Evolutionary conservation across 2,797 vertebrate genomes (phyloP).

Genomic region (Cossypha dichroa): DNA sequence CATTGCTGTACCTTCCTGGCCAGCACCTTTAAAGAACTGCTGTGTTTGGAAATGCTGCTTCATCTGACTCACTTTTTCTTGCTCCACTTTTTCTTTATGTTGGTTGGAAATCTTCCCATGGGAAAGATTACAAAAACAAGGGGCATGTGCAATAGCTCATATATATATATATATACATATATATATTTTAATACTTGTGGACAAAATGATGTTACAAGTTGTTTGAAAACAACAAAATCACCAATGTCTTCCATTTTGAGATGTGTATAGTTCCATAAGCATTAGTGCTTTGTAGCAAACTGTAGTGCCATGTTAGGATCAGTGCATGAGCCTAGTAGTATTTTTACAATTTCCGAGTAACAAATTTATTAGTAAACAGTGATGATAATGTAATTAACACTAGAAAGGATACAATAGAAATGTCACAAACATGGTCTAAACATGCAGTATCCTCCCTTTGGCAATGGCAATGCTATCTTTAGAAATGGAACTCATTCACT

Average conservation of each 20-base stretch:
- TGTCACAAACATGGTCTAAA: constrained; percentile 64
- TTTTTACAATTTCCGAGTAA: constrained; percentile 84
- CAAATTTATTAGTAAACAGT: constrained; percentile 74
- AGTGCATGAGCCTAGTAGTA: constrained; percentile 96
- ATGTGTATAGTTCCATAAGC: constrained; percentile 99
- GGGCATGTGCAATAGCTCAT: constrained; percentile 93
- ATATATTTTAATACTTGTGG: constrained; percentile 94
- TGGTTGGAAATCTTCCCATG: constrained; percentile 67
- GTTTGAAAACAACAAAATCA: constrained; percentile 99
- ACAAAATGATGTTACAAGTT: constrained; percentile 98
- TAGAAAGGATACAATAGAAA: constrained; percentile 64
- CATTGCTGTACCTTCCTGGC: neutral
- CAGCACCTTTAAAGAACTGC: neutral
- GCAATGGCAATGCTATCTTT: constrained; percentile 52
- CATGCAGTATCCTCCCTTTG: constrained; percentile 77
- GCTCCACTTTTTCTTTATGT: constrained; percentile 36
- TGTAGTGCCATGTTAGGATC: constrained; percentile 90
- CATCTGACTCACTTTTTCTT: constrained; percentile 11
- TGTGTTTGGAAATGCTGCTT: constrained; percentile 54
- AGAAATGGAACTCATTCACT: constrained; percentile 33
- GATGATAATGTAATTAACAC: constrained; percentile 73
- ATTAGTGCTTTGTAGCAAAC: constrained; percentile 93
- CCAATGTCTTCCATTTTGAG: constrained; percentile 99
- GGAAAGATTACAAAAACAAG: constrained; percentile 70
- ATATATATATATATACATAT: constrained; percentile 78